Evolutionary conservation across 2,888 invertebrate genomes (phyloP).

Genomic region (Archips xylosteana): DNA sequence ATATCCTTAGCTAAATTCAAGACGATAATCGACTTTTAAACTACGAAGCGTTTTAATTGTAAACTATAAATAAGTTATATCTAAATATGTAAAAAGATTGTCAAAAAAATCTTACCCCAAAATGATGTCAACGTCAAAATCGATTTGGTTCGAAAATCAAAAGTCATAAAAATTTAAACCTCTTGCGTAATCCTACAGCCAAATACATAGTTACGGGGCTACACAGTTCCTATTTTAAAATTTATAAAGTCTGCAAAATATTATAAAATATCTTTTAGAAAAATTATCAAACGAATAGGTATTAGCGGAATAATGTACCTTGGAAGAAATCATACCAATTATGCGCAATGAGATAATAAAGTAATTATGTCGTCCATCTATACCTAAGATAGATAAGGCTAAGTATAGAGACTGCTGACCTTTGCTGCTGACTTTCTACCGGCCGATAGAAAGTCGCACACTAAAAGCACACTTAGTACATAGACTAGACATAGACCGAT

Average conservation of each 20-base stretch:
- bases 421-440: too few species aligned
- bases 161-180: slow-evolving; percentile 9
- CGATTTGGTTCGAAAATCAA: slow-evolving; percentile 47
- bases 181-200: background rate
- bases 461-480: too few species aligned
- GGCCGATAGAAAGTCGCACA: too few species aligned
- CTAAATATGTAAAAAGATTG: slow-evolving; percentile 50
- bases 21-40: background rate
- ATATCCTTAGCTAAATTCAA: slow-evolving; percentile 36
- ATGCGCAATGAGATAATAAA: background rate
- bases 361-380: background rate
- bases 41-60: slow-evolving; percentile 12
- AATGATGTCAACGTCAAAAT: slow-evolving; percentile 50
- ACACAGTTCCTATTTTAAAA: slow-evolving; percentile 4
- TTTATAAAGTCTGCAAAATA: background rate
- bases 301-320: too few species aligned
- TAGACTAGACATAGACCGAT: too few species aligned
- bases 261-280: background rate
- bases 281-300: too few species aligned
- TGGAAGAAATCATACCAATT: too few species aligned
- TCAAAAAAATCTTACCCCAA: slow-evolving; percentile 57
- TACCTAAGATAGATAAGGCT: too few species aligned
- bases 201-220: background rate
- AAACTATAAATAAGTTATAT: slow-evolving; percentile 31
- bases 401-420: too few species aligned